Percentiles rank a stretch among this genome's conserved stretches.
Conservation (phyloP, 2,113 vertebrate genomes). For the Prinia subflava region DNA sequence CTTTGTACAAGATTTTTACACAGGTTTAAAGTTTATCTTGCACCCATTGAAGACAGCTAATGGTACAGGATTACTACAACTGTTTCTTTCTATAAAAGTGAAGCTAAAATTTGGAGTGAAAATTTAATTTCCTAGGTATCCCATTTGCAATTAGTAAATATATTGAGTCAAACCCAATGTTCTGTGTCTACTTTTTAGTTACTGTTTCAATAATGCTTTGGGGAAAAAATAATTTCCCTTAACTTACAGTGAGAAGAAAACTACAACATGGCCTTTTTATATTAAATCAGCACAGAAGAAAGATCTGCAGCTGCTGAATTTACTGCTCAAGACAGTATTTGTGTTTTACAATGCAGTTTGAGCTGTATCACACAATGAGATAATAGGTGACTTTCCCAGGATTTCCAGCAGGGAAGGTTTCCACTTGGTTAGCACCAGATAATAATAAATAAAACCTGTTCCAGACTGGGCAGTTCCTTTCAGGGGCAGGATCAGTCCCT, state of each 20-base stretch:
- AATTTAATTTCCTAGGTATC: background rate
- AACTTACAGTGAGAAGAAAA: background rate
- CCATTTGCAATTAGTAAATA: background rate
- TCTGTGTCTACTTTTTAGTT: background rate
- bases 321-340: background rate
- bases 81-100: background rate
- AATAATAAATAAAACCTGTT: too few relatives aligned
- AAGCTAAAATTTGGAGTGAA: background rate
- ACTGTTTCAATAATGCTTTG: background rate
- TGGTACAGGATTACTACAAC: background rate
- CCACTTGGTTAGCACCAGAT: slow-evolving; percentile 41
- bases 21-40: slow-evolving; percentile 24
- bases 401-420: slow-evolving; percentile 59
- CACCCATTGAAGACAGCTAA: background rate
- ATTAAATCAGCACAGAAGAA: background rate
- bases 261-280: background rate
- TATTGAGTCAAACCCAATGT: background rate
- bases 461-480: slow-evolving; percentile 9
- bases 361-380: slow-evolving; percentile 6
- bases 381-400: slow-evolving; percentile 69
- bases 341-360: background rate
- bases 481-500: background rate
- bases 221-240: background rate
- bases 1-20: slow-evolving; percentile 55
- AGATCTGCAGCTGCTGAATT: background rate